phyloP scores from a whole-genome alignment of 2,797 vertebrate genomes.

The Phyllotis vaccarum region DNA sequence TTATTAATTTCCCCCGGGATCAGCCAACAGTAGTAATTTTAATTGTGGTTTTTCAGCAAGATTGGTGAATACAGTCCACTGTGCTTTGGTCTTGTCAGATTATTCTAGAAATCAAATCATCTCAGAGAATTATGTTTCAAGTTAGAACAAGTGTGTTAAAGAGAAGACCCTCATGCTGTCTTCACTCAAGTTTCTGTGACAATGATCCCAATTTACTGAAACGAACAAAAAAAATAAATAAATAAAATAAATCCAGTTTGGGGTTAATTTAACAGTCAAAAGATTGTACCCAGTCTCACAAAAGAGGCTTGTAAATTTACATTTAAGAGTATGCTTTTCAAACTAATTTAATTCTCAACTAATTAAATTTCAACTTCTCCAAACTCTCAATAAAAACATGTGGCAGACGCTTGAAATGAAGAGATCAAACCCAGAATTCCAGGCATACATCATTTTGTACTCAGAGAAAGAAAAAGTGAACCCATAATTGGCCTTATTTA shows the following conservation, averaged over 20 bases:
- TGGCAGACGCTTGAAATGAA: slow-evolving; percentile 61
- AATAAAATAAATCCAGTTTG: slow-evolving; percentile 16
- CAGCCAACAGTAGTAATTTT: not conserved
- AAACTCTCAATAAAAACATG: slow-evolving; percentile 36
- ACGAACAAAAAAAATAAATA: not conserved
- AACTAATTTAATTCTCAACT: too few relatives aligned
- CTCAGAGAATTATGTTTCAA: not conserved
- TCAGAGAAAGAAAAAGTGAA: slow-evolving; percentile 34
- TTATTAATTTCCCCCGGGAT: not conserved
- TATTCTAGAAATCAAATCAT: slow-evolving; percentile 16
- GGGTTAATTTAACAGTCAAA: slow-evolving; percentile 22
- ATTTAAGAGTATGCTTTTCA: slow-evolving; percentile 56
- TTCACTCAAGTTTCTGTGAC: not conserved
- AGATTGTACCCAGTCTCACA: not conserved
- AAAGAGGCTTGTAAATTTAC: slow-evolving; percentile 42
- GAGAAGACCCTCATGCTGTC: not conserved
- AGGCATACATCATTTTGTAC: slow-evolving; percentile 62
- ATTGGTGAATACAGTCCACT: not conserved
- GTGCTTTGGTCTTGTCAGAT: not conserved
- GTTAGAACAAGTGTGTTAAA: not conserved
- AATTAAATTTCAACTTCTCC: slow-evolving; percentile 9
- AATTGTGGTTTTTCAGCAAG: not conserved
- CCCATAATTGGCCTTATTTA: slow-evolving; percentile 50
- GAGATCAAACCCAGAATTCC: slow-evolving; percentile 53
- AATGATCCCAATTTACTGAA: not conserved